Conservation (phyloP, 1,140 invertebrate species). For the Metaphire vulgaris region DNA sequence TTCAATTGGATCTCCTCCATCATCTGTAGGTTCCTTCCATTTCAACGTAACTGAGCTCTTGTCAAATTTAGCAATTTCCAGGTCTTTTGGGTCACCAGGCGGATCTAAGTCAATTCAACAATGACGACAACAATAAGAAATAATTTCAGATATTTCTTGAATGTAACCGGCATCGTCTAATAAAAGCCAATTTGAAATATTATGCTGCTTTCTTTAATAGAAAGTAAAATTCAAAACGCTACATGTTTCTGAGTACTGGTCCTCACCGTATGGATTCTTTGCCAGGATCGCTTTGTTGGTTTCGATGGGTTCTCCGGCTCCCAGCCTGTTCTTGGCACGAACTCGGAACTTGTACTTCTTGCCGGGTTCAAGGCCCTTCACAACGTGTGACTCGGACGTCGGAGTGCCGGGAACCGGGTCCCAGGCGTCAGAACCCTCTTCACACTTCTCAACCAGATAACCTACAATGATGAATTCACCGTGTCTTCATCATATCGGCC, state of each 20-base stretch:
- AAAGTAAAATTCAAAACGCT: too few species aligned
- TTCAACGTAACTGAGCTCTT: constrained; percentile 78
- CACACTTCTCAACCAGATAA: constrained; percentile 85
- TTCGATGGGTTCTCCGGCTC: constrained; percentile 78
- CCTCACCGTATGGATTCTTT: constrained; percentile 80
- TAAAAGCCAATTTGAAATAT: too few species aligned
- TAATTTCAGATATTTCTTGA: too few species aligned
- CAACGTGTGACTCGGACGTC: constrained; percentile 79
- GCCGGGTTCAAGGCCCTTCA: constrained; percentile 84
- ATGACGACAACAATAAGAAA: too few species aligned
- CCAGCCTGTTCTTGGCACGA: constrained; percentile 86
- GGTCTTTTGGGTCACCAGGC: constrained; percentile 86
- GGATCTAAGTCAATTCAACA: too few species aligned
- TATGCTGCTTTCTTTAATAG: too few species aligned
- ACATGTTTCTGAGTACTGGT: too few species aligned
- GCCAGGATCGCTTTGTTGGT: constrained; percentile 72
- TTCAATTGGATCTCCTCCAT: constrained; percentile 87
- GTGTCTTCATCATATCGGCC: too few species aligned
- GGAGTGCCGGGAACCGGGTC: constrained; percentile 82
- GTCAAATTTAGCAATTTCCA: constrained; percentile 83
- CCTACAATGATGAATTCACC: too few species aligned
- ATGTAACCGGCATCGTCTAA: too few species aligned
- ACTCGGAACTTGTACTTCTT: constrained; percentile 93
- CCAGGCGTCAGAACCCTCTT: constrained; percentile 78
- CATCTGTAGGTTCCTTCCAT: constrained; percentile 85